A percentile compares a stretch with the other conserved stretches of the same genome.
Conservation (phyloP, 2,113 vertebrate genomes). For the Odobenus rosmarus region DNA sequence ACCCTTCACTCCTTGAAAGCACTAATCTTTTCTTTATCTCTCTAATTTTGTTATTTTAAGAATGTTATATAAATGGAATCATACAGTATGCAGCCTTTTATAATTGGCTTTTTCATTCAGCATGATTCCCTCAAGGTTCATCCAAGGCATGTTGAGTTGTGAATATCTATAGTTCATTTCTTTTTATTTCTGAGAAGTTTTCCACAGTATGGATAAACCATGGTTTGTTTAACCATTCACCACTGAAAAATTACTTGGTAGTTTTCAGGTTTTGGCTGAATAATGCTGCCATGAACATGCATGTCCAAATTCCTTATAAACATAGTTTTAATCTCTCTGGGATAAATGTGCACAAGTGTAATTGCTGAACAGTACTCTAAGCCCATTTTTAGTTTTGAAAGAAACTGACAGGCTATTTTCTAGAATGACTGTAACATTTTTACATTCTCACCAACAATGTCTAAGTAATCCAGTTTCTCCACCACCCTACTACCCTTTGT, state of each 20-base stretch:
- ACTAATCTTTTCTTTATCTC: not conserved
- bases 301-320: not conserved
- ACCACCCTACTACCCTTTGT: not conserved
- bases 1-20: not conserved
- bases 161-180: not conserved
- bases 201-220: not conserved
- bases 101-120: not conserved
- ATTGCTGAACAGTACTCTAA: not conserved
- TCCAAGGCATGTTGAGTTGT: not conserved
- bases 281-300: not conserved
- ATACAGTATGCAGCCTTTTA: not conserved
- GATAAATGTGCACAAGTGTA: not conserved
- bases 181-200: not conserved
- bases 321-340: not conserved
- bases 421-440: not conserved
- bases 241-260: not conserved
- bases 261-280: not conserved
- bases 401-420: not conserved
- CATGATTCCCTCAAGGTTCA: not conserved
- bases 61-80: not conserved
- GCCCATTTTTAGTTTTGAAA: constrained; percentile 14
- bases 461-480: not conserved
- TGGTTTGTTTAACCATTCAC: not conserved
- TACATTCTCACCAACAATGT: not conserved
- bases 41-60: not conserved